These are phyloP conservation scores for Cydia strobilella DNA, from an alignment of 1,140 invertebrate species.

Conservation along the genomic window DNA sequence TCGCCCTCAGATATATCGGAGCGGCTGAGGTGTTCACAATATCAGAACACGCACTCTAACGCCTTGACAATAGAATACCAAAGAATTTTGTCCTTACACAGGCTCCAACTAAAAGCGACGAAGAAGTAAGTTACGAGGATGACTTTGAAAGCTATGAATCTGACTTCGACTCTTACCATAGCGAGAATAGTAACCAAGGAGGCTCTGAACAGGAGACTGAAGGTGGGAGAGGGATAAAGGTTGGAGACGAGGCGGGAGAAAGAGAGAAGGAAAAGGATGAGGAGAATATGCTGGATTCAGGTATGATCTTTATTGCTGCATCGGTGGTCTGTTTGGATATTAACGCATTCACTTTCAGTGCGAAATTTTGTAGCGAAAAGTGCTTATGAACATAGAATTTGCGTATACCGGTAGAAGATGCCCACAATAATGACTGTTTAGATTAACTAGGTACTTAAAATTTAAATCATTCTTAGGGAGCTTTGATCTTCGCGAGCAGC, in stretches of 20 bases:
- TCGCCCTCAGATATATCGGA: no score
- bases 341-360: no score
- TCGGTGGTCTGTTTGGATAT: slow-evolving; percentile 64
- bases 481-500: slow-evolving; percentile 63
- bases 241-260: slow-evolving; percentile 32
- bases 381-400: no score
- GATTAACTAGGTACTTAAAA: no score
- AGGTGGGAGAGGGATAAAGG: slow-evolving; percentile 32
- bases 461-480: slow-evolving; percentile 48
- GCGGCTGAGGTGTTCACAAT: no score
- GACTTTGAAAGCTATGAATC: slow-evolving; percentile 83
- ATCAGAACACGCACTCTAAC: no score
- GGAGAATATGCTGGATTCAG: slow-evolving; percentile 85
- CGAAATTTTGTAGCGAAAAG: no score
- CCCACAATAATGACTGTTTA: no score
- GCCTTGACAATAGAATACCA: no score
- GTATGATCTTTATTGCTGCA: slow-evolving; percentile 57
- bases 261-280: slow-evolving; percentile 74
- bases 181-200: slow-evolving; percentile 35
- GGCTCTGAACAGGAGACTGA: slow-evolving; percentile 33
- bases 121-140: slow-evolving; percentile 79
- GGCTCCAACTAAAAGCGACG: slow-evolving; percentile 54
- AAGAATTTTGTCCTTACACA: slow-evolving; percentile 14
- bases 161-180: slow-evolving; percentile 80
- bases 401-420: no score